Conservation (phyloP, 2,888 invertebrate species). For the Synanthedon vespiformis region DNA sequence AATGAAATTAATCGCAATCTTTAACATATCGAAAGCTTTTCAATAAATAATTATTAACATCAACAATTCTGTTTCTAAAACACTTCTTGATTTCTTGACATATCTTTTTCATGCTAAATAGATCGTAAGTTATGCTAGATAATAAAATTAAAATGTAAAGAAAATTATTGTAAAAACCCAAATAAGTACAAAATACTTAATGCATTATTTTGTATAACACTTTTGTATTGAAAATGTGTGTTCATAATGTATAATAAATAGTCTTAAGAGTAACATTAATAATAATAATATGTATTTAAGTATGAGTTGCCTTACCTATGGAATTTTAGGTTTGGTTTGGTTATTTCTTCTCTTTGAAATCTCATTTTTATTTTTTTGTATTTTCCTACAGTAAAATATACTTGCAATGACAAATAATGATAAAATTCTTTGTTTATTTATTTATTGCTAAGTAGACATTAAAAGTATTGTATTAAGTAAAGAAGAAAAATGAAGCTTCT, state of each 20-base stretch:
- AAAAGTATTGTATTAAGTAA: not conserved
- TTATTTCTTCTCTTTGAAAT: too few species aligned
- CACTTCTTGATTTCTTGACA: constrained; percentile 33
- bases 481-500: not conserved
- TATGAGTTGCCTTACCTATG: constrained; percentile 19
- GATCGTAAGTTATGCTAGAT: constrained; percentile 10
- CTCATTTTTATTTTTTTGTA: too few species aligned
- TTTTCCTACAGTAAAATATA: too few species aligned
- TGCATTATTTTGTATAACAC: constrained; percentile 29
- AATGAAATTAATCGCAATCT: not conserved
- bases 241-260: constrained; percentile 35
- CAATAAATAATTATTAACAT: not conserved
- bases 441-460: too few species aligned
- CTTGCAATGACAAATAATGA: too few species aligned
- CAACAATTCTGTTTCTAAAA: constrained; percentile 24
- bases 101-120: constrained; percentile 55
- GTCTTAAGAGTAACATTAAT: constrained; percentile 9
- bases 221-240: constrained; percentile 23
- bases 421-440: too few species aligned
- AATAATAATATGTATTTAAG: constrained; percentile 8
- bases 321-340: too few species aligned
- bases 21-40: not conserved
- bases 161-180: not conserved
- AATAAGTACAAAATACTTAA: constrained; percentile 16
- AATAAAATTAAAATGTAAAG: constrained; percentile 12